These are phyloP conservation scores for Paraescarpia echinospica DNA, from an alignment of 1,140 invertebrate species.

Conservation along the genomic window DNA sequence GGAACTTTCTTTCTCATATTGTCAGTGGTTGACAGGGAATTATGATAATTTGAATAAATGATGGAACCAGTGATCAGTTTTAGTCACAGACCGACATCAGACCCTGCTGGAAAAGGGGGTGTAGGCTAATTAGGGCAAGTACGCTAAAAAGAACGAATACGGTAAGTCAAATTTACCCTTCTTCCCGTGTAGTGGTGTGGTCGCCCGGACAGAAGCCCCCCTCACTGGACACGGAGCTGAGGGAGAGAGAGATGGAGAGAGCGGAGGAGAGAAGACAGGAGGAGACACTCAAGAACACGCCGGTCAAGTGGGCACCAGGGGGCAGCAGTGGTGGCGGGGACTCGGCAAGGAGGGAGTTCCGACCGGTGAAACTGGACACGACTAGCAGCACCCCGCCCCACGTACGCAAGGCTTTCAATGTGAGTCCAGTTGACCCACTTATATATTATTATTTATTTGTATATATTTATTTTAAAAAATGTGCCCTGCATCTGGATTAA, in stretches of 20 bases:
- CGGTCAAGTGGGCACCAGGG: background rate
- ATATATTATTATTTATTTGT: background rate
- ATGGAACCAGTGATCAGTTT: too few species aligned
- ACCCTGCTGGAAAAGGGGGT: too few species aligned
- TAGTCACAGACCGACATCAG: too few species aligned
- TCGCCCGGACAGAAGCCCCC: conserved; percentile 16
- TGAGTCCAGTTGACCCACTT: background rate
- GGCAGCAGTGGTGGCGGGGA: background rate
- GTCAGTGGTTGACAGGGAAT: too few species aligned
- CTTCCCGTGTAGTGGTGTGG: conserved; percentile 5
- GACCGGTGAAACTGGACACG: conserved; percentile 13
- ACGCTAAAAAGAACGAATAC: too few species aligned
- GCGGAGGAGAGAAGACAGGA: conserved; percentile 6
- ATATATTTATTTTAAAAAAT: too few species aligned
- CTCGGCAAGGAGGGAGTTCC: conserved; percentile 6
- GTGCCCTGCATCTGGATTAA: too few species aligned
- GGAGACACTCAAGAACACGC: background rate
- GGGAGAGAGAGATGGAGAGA: conserved; percentile 13
- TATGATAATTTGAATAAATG: too few species aligned
- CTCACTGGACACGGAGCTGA: background rate
- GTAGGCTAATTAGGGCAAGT: too few species aligned
- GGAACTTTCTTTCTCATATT: too few species aligned
- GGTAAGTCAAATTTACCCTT: background rate
- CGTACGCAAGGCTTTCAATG: background rate
- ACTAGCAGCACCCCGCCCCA: background rate